Conservation (phyloP, 2,888 invertebrate species). For the Idaea aversata region DNA sequence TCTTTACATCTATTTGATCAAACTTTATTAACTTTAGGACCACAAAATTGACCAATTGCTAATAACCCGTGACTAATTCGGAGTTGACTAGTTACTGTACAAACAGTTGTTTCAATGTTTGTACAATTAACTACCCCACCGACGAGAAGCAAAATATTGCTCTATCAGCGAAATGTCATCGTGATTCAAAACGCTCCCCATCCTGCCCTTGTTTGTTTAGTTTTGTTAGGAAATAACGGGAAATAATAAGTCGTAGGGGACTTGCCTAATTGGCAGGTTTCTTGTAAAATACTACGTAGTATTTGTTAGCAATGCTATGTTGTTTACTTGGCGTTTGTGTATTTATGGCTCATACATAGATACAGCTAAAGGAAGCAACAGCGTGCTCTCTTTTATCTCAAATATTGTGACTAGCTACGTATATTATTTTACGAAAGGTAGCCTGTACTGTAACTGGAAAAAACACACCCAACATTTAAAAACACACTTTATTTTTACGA, state of each 20-base stretch:
- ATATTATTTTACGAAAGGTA: no score
- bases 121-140: constrained; percentile 48
- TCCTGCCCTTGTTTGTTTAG: constrained; percentile 33
- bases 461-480: no score
- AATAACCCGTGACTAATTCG: constrained; percentile 1
- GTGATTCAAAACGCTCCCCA: constrained; percentile 39
- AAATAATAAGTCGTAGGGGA: constrained; percentile 32
- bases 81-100: constrained; percentile 10
- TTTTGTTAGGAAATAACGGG: constrained; percentile 35
- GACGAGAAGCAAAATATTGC: constrained; percentile 36
- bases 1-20: background rate
- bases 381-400: no score
- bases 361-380: background rate
- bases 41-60: background rate
- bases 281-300: constrained; percentile 23
- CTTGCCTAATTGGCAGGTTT: constrained; percentile 34
- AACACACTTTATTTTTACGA: no score
- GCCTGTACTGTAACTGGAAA: no score
- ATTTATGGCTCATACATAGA: background rate
- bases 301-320: constrained; percentile 15
- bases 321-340: background rate
- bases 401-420: no score
- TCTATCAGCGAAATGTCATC: constrained; percentile 41
- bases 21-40: background rate
- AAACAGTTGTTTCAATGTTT: constrained; percentile 41